Conservation (phyloP, 2,888 invertebrate genomes). For the Drosophila dives region DNA sequence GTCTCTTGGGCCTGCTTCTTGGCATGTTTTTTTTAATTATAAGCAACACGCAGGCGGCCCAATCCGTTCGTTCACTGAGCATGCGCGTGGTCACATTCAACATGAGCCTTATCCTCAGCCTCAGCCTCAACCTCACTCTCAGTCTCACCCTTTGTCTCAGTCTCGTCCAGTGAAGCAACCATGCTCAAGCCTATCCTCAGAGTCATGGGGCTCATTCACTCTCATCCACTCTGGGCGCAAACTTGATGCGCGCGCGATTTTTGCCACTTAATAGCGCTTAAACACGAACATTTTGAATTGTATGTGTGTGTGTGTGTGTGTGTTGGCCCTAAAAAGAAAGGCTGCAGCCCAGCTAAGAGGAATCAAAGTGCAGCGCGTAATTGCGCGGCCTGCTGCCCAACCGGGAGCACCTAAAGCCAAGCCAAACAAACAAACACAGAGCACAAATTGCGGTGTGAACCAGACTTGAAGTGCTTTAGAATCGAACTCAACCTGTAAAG, state of each 20-base stretch:
- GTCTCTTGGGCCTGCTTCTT: conserved; percentile 32
- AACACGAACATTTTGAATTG: conserved; percentile 83
- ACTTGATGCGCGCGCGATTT: conserved; percentile 79
- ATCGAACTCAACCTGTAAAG: no score
- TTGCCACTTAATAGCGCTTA: conserved; percentile 83
- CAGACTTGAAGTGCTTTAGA: conserved; percentile 26
- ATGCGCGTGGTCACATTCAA: conserved; percentile 75
- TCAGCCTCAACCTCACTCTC: conserved; percentile 17
- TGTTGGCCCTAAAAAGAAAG: conserved; percentile 31
- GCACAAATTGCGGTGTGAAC: conserved; percentile 78
- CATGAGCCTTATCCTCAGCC: conserved; percentile 27
- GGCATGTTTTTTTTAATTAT: conserved; percentile 80
- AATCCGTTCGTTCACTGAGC: conserved; percentile 56
- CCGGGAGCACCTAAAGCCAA: conserved; percentile 45
- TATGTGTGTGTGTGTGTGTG: conserved; percentile 23
- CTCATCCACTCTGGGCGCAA: conserved; percentile 32
- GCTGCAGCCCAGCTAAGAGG: conserved; percentile 20
- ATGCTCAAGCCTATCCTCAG: conserved; percentile 2
- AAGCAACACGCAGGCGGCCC: conserved; percentile 79
- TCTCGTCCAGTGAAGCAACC: not conserved
- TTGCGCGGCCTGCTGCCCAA: conserved; percentile 63
- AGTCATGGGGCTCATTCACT: conserved; percentile 29
- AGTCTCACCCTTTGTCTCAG: not conserved
- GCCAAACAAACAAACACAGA: conserved; percentile 59
- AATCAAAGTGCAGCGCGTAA: conserved; percentile 79